These are phyloP conservation scores for Pseudomyrmex concolor DNA, from an alignment of 1,140 invertebrate species.

Conservation along the genomic window DNA sequence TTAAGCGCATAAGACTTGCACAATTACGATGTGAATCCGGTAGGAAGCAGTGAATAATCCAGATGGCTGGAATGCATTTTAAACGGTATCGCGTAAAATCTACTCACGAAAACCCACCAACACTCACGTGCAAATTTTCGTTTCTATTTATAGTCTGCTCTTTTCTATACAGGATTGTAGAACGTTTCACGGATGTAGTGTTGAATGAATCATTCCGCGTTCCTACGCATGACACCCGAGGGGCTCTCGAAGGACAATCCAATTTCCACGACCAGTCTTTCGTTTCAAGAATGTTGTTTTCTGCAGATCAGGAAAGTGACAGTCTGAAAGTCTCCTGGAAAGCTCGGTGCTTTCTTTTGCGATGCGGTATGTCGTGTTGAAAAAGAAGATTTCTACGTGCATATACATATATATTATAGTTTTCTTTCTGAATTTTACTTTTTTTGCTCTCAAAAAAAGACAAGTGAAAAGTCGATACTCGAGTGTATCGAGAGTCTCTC, in stretches of 20 bases:
- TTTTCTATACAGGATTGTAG: slow-evolving; percentile 7
- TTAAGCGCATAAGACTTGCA: slow-evolving; percentile 2
- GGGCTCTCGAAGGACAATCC: slow-evolving; percentile 70
- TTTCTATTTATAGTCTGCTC: slow-evolving; percentile 43
- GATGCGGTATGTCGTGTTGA: not conserved
- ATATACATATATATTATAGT: too few relatives aligned
- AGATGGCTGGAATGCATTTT: slow-evolving; percentile 25
- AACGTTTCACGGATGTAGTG: slow-evolving; percentile 58
- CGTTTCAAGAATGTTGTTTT: slow-evolving; percentile 65
- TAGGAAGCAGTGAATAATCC: slow-evolving; percentile 32
- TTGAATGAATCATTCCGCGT: slow-evolving; percentile 66
- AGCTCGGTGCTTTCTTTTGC: slow-evolving; percentile 13
- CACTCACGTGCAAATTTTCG: slow-evolving; percentile 36
- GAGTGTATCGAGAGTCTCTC: too few relatives aligned
- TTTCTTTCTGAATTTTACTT: too few relatives aligned
- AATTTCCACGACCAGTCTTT: slow-evolving; percentile 67
- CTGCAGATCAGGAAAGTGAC: slow-evolving; percentile 48
- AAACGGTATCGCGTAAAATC: slow-evolving; percentile 24
- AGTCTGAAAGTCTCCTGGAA: slow-evolving; percentile 46
- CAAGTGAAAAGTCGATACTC: too few relatives aligned
- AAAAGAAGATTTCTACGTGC: too few relatives aligned
- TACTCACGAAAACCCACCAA: slow-evolving; percentile 18
- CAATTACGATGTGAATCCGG: slow-evolving; percentile 19
- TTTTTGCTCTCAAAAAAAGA: too few relatives aligned
- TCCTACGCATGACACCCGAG: slow-evolving; percentile 65